Evolutionary conservation across 2,113 vertebrate genomes (phyloP).

Genomic region (Zosterops pallidus): DNA sequence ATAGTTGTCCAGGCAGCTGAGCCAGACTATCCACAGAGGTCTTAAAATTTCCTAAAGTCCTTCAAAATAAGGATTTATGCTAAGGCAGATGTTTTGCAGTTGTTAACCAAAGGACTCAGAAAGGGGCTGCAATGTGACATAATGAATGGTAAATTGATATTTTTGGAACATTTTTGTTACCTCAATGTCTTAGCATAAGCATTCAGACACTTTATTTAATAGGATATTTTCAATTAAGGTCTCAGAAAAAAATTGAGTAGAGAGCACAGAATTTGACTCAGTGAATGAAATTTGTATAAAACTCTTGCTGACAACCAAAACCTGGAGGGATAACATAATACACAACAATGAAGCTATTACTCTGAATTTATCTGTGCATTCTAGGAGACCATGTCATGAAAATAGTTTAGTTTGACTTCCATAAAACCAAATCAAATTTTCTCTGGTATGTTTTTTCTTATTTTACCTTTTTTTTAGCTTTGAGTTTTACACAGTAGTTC

Average conservation of each 20-base stretch:
- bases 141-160: neutral
- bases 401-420: neutral
- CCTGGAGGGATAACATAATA: neutral
- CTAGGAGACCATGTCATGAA: neutral
- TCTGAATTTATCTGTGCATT: neutral
- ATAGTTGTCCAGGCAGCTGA: neutral
- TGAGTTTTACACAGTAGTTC: neutral
- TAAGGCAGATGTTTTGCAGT: neutral
- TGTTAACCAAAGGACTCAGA: neutral
- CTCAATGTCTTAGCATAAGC: neutral
- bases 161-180: neutral
- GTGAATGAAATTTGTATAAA: neutral
- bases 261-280: neutral
- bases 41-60: neutral
- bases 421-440: neutral
- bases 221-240: neutral
- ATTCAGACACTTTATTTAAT: neutral
- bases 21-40: neutral
- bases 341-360: neutral
- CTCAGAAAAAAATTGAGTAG: neutral
- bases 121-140: neutral
- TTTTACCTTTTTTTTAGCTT: neutral
- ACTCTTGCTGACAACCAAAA: neutral
- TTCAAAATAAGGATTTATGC: neutral
- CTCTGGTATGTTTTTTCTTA: neutral